Evolutionary conservation across 1,140 invertebrate genomes (phyloP).

Genomic region (Tribolium madens): DNA sequence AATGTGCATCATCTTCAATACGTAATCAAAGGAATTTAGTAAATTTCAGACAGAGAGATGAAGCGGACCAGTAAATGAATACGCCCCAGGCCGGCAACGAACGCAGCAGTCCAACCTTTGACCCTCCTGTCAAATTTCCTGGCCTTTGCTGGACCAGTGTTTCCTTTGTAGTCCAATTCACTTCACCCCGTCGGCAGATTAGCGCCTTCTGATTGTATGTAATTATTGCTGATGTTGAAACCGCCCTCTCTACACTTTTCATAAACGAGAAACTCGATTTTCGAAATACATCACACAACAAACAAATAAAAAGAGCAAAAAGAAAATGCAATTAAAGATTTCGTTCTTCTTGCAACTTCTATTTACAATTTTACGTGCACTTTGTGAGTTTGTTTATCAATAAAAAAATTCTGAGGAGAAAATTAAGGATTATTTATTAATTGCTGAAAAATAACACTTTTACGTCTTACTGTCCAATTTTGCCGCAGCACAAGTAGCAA

Average conservation of each 20-base stretch:
- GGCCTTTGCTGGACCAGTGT: slow-evolving; percentile 59
- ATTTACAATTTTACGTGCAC: too few relatives aligned
- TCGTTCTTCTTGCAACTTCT: too few relatives aligned
- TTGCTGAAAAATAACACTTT: too few relatives aligned
- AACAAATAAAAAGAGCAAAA: too few relatives aligned
- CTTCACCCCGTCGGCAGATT: slow-evolving; percentile 51
- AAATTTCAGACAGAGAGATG: slow-evolving; percentile 45
- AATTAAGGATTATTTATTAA: too few relatives aligned
- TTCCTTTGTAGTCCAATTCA: slow-evolving; percentile 59
- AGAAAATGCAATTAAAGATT: too few relatives aligned
- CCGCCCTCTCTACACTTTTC: slow-evolving; percentile 19
- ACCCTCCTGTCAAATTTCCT: slow-evolving; percentile 62
- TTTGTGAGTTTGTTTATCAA: too few relatives aligned
- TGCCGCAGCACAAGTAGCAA: too few relatives aligned
- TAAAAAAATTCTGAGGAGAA: too few relatives aligned
- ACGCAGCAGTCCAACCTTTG: slow-evolving; percentile 55
- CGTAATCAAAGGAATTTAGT: slow-evolving; percentile 51
- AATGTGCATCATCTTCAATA: slow-evolving; percentile 47
- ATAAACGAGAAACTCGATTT: neutral
- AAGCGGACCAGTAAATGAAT: slow-evolving; percentile 53
- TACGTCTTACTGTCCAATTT: too few relatives aligned
- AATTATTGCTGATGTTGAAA: slow-evolving; percentile 50
- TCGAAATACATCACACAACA: too few relatives aligned
- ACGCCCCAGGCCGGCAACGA: slow-evolving; percentile 49
- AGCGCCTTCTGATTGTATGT: slow-evolving; percentile 56